These are phyloP conservation scores for Echinops telfairi DNA, from an alignment of 2,113 vertebrate species.

Conservation along the genomic window DNA sequence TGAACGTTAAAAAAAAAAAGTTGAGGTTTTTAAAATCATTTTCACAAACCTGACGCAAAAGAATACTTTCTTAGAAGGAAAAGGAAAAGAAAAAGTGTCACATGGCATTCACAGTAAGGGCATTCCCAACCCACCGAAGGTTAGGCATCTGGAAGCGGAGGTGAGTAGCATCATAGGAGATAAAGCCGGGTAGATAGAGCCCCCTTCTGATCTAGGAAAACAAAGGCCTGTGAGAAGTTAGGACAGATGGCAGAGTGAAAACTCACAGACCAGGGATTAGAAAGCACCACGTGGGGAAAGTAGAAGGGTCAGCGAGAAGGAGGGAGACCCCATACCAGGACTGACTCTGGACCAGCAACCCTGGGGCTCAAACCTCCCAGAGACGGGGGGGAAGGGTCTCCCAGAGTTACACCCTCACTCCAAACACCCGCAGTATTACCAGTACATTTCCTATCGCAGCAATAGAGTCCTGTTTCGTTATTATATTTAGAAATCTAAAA, in stretches of 20 bases:
- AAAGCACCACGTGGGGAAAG: not conserved
- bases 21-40: constrained; percentile 58
- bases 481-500: no score
- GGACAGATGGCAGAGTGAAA: not conserved
- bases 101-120: not conserved
- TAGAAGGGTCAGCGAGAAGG: not conserved
- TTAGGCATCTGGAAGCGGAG: not conserved
- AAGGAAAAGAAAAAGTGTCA: constrained; percentile 21
- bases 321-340: not conserved
- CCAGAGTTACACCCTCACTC: not conserved
- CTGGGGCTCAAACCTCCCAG: not conserved
- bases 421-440: not conserved
- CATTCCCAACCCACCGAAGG: not conserved
- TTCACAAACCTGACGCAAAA: constrained; percentile 58
- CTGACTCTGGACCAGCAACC: not conserved
- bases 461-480: not conserved
- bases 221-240: not conserved
- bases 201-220: not conserved
- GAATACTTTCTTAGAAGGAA: constrained; percentile 64
- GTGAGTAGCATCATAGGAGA: not conserved
- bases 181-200: not conserved
- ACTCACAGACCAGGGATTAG: not conserved
- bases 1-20: not conserved
- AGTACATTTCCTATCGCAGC: no score
- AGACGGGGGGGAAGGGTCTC: not conserved